A percentile compares a stretch with the other conserved stretches of the same genome.
Evolutionary conservation across 1,140 invertebrate genomes (phyloP).

Genomic region (Drosophila busckii): DNA sequence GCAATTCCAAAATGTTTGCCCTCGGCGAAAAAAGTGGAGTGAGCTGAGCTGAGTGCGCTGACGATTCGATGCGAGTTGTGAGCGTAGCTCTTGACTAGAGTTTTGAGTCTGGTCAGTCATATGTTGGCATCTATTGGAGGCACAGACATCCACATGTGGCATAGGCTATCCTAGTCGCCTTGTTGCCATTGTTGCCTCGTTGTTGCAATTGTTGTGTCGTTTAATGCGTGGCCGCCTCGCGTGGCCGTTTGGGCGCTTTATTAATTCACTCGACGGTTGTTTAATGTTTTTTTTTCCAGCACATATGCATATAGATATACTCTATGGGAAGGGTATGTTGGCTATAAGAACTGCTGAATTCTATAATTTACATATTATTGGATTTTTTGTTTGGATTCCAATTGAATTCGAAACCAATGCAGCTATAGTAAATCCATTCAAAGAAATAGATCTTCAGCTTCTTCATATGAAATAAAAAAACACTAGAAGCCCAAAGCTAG

Average conservation of each 20-base stretch:
- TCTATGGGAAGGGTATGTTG: not conserved
- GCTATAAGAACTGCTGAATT: not conserved
- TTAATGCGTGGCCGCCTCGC: constrained; percentile 66
- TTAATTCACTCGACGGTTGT: constrained; percentile 71
- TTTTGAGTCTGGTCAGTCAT: constrained; percentile 50
- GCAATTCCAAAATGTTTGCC: constrained; percentile 76
- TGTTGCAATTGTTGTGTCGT: constrained; percentile 44
- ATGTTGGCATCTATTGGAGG: constrained; percentile 57
- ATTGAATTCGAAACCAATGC: too few relatives aligned
- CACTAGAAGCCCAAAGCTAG: too few relatives aligned
- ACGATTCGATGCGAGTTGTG: constrained; percentile 12
- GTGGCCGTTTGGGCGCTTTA: constrained; percentile 54
- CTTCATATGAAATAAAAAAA: too few relatives aligned
- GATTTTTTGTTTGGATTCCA: too few relatives aligned
- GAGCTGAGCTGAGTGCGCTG: constrained; percentile 22
- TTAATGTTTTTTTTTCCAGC: constrained; percentile 48
- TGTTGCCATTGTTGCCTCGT: constrained; percentile 20
- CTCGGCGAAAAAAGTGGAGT: constrained; percentile 58
- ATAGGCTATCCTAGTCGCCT: constrained; percentile 11
- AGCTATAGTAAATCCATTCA: too few relatives aligned
- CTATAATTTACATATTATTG: too few relatives aligned
- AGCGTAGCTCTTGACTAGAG: not conserved
- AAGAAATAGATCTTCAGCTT: too few relatives aligned
- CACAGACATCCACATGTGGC: constrained; percentile 48
- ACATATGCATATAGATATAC: constrained; percentile 16